phyloP scores from a whole-genome alignment of 2,888 invertebrate genomes.

The Halictus ligatus region DNA sequence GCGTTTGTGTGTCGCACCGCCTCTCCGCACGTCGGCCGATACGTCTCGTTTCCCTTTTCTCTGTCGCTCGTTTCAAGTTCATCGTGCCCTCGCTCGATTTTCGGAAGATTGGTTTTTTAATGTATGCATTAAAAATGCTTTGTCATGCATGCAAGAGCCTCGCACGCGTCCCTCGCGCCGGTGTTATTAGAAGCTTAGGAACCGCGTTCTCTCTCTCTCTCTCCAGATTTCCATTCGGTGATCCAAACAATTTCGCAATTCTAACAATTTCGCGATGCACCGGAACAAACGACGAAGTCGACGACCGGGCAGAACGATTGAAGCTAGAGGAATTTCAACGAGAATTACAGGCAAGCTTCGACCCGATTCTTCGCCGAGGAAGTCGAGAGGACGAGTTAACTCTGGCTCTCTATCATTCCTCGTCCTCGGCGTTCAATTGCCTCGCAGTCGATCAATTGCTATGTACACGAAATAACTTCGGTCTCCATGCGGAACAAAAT shows the following conservation, averaged over 20 bases:
- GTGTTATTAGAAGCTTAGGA: constrained; percentile 8
- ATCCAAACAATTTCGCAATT: neutral
- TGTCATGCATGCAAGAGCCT: constrained; percentile 9
- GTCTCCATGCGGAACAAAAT: neutral
- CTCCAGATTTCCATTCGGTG: neutral
- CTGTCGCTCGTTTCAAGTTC: constrained; percentile 17
- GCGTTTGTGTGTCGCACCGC: constrained; percentile 5
- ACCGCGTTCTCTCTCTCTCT: neutral
- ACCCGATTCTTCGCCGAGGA: neutral
- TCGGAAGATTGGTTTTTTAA: constrained; percentile 47
- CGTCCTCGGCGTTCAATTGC: constrained; percentile 4
- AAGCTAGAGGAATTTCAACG: neutral
- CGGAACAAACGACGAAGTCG: neutral
- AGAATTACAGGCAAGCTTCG: neutral
- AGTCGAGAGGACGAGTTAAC: neutral
- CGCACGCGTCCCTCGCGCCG: neutral
- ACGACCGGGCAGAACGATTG: neutral
- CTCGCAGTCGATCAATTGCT: neutral
- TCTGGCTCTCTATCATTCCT: neutral
- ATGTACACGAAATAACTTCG: neutral
- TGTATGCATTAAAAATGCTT: constrained; percentile 52
- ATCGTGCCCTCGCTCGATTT: constrained; percentile 14
- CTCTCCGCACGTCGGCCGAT: neutral
- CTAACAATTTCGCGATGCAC: neutral
- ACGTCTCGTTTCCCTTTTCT: neutral